phyloP scores from a whole-genome alignment of 2,113 vertebrate species.

The Xenopus laevis region DNA sequence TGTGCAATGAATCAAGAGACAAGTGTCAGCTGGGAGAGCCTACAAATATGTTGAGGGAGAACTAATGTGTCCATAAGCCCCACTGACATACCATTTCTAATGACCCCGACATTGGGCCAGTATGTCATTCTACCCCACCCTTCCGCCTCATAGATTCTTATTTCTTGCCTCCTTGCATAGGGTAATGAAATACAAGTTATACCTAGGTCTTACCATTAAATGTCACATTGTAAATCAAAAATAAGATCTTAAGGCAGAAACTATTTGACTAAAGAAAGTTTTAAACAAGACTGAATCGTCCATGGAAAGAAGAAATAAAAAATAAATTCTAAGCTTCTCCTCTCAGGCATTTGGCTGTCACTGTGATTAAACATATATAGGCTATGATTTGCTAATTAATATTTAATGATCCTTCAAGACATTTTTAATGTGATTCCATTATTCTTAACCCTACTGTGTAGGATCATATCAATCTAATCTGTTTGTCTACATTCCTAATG shows the following conservation, averaged over 20 bases:
- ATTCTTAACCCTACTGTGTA: no score
- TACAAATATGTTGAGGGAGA: not conserved
- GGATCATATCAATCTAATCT: no score
- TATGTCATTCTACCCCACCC: not conserved
- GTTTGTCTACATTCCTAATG: no score
- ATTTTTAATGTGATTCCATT: not conserved
- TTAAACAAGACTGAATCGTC: not conserved
- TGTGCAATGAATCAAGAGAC: conserved; percentile 2
- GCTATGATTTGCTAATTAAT: conserved; percentile 20
- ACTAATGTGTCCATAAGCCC: not conserved
- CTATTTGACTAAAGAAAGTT: not conserved
- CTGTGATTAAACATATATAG: not conserved
- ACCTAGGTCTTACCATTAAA: not conserved
- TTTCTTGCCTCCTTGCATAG: conserved; percentile 15
- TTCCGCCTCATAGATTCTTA: conserved; percentile 12
- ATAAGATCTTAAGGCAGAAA: not conserved
- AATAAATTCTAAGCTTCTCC: not conserved
- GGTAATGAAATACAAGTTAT: conserved; percentile 19
- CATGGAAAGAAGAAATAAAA: not conserved
- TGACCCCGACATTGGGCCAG: not conserved
- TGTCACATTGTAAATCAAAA: not conserved
- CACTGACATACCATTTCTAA: not conserved
- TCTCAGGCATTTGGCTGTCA: conserved; percentile 3
- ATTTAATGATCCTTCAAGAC: conserved; percentile 21
- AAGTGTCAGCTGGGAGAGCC: not conserved